Evolutionary conservation across 1,140 invertebrate genomes (phyloP).

Genomic region (Dufourea novaeangliae): DNA sequence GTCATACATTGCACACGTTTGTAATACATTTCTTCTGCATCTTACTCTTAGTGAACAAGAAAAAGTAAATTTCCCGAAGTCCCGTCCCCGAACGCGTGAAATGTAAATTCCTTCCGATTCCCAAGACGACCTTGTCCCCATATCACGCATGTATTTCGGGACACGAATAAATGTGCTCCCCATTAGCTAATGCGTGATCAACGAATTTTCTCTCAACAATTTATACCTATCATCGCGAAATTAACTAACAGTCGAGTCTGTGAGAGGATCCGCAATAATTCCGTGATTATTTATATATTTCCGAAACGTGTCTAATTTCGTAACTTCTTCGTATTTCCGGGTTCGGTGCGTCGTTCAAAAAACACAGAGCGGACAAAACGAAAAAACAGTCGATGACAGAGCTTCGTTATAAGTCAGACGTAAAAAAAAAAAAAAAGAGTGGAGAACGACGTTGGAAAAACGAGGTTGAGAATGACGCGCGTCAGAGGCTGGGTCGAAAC

Average conservation of each 20-base stretch:
- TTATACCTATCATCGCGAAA: background rate
- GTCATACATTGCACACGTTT: too few species aligned
- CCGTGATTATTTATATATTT: too few species aligned
- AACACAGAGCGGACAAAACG: background rate
- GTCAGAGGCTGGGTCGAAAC: constrained; percentile 16
- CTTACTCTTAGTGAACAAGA: background rate
- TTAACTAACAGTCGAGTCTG: too few species aligned
- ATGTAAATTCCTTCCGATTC: constrained; percentile 5
- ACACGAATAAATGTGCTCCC: constrained; percentile 9
- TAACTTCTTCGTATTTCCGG: background rate
- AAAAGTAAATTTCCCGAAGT: background rate
- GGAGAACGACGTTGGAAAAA: background rate
- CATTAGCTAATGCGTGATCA: background rate
- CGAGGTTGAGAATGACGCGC: constrained; percentile 30
- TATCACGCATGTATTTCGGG: constrained; percentile 41
- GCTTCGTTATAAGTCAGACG: constrained; percentile 8
- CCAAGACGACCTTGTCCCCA: constrained; percentile 40
- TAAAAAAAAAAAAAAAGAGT: background rate
- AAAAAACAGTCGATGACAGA: constrained; percentile 28
- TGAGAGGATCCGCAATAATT: too few species aligned
- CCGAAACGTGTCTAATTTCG: background rate
- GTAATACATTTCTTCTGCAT: too few species aligned
- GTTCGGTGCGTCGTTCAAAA: background rate
- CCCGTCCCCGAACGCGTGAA: background rate
- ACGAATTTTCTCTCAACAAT: background rate